A percentile compares a stretch with the other conserved stretches of the same genome.
Conservation (phyloP, 2,113 vertebrate species). For the Pelodiscus sinensis region DNA sequence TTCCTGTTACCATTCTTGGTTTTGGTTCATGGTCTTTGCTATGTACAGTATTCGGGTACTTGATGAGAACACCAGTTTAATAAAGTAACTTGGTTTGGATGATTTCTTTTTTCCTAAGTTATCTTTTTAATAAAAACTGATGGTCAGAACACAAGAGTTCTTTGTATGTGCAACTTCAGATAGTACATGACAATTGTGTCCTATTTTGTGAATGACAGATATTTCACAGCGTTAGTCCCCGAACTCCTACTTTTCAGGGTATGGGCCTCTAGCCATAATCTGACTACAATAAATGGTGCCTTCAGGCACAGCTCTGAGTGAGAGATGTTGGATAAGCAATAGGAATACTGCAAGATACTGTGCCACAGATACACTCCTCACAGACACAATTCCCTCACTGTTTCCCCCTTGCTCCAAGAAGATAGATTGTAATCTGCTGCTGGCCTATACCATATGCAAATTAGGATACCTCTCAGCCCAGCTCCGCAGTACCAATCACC, state of each 20-base stretch:
- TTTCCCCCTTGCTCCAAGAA: neutral
- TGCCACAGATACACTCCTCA: neutral
- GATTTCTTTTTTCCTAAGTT: neutral
- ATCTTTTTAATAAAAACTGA: neutral
- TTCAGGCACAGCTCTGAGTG: neutral
- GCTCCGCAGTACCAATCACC: neutral
- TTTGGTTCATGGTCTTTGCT: neutral
- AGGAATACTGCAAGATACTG: neutral
- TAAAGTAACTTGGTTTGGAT: neutral
- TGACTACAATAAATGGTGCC: neutral
- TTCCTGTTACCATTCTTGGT: neutral
- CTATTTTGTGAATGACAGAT: neutral
- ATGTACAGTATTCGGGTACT: neutral
- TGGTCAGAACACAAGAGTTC: neutral
- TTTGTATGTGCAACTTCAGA: neutral
- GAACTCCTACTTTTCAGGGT: neutral
- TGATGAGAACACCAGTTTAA: neutral
- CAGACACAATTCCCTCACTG: neutral
- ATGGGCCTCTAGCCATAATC: neutral
- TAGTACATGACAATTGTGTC: neutral
- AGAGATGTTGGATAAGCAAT: neutral
- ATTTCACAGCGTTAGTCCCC: neutral
- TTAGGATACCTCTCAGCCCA: neutral
- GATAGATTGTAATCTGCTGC: neutral
- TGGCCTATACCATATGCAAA: neutral